Conservation (phyloP, 2,888 invertebrate species). For the Congeria kusceri region DNA sequence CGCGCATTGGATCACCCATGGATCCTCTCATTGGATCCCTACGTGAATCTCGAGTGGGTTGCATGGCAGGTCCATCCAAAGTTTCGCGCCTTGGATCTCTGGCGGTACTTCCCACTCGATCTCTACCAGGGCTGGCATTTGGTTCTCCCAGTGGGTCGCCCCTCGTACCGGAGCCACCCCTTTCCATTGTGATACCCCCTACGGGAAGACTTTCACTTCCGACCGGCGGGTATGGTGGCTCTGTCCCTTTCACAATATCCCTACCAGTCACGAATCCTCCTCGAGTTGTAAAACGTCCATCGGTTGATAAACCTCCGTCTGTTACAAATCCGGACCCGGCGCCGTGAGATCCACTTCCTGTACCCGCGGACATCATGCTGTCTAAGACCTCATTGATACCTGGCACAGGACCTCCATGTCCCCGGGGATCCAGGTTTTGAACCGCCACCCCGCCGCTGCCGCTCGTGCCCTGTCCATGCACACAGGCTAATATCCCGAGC, state of each 20-base stretch:
- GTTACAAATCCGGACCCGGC: conserved; percentile 22
- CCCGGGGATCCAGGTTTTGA: not conserved
- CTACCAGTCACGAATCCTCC: conserved; percentile 18
- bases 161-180: conserved; percentile 25
- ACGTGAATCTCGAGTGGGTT: not conserved
- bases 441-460: no score
- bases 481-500: no score
- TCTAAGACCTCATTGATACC: conserved; percentile 10
- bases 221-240: no score
- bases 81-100: not conserved
- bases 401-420: conserved; percentile 9
- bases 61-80: not conserved
- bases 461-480: no score
- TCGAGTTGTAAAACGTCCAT: conserved; percentile 3
- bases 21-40: not conserved
- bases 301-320: no score
- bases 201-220: conserved; percentile 18
- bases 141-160: not conserved
- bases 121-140: not conserved
- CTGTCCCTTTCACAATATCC: not conserved
- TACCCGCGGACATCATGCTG: not conserved
- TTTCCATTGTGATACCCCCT: conserved; percentile 20
- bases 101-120: conserved; percentile 1
- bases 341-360: no score
- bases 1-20: not conserved